A percentile compares a stretch with the other conserved stretches of the same genome.
phyloP scores from a whole-genome alignment of 1,140 invertebrate species.

The Drosophila orosa region DNA sequence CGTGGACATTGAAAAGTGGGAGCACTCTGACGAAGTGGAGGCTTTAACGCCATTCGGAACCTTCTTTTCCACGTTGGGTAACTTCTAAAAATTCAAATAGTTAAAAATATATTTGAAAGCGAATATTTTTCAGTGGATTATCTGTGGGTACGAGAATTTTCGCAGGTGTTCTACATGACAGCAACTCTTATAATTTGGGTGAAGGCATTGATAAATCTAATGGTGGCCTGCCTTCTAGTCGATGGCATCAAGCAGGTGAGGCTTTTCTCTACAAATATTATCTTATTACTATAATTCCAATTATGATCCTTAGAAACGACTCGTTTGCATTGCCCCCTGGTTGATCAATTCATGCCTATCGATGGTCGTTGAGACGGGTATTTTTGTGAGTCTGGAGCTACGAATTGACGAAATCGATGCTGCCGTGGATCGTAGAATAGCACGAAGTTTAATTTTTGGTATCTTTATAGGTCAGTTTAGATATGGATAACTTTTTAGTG shows the following conservation, averaged over 20 bases:
- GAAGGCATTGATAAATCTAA: slow-evolving; percentile 77
- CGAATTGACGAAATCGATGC: slow-evolving; percentile 80
- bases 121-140: slow-evolving; percentile 63
- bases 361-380: slow-evolving; percentile 69
- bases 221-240: slow-evolving; percentile 74
- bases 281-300: neutral
- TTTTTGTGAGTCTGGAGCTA: slow-evolving; percentile 73
- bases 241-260: slow-evolving; percentile 81
- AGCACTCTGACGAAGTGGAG: slow-evolving; percentile 62
- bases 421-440: slow-evolving; percentile 74
- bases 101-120: neutral
- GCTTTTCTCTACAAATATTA: neutral
- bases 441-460: slow-evolving; percentile 74
- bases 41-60: slow-evolving; percentile 65
- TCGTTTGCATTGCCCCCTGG: slow-evolving; percentile 80
- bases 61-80: slow-evolving; percentile 69
- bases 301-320: slow-evolving; percentile 60
- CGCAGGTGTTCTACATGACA: slow-evolving; percentile 80
- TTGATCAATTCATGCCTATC: slow-evolving; percentile 73
- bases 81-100: neutral
- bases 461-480: slow-evolving; percentile 66
- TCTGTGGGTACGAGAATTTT: slow-evolving; percentile 76
- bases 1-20: slow-evolving; percentile 67
- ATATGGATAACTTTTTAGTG: neutral
- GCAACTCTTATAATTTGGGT: slow-evolving; percentile 75